These are phyloP conservation scores for Caenorhabditis angaria DNA, from an alignment of 2,888 invertebrate species.

Conservation along the genomic window DNA sequence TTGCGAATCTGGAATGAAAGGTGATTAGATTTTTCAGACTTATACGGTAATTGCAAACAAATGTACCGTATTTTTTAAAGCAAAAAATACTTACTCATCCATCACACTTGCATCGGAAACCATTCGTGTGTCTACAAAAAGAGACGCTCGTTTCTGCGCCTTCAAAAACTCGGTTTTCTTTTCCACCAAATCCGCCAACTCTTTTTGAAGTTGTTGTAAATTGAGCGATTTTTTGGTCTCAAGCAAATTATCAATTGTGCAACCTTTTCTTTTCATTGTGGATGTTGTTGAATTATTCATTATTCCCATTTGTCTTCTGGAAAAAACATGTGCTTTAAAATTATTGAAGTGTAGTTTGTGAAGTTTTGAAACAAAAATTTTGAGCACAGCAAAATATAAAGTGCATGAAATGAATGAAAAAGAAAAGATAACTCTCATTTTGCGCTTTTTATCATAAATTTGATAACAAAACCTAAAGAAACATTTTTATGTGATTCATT, in stretches of 20 bases:
- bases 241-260: constrained; percentile 29
- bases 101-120: constrained; percentile 36
- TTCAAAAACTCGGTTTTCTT: constrained; percentile 46
- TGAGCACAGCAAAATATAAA: neutral
- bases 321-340: neutral
- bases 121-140: constrained; percentile 44
- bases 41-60: neutral
- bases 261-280: constrained; percentile 25
- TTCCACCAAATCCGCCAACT: constrained; percentile 32
- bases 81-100: constrained; percentile 39
- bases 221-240: constrained; percentile 36
- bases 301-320: constrained; percentile 28
- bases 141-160: constrained; percentile 42
- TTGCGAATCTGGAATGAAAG: constrained; percentile 21
- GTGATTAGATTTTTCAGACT: neutral
- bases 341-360: too few relatives aligned
- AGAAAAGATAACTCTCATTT: constrained; percentile 1
- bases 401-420: neutral
- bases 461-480: too few relatives aligned
- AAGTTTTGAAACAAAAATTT: neutral
- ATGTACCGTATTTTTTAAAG: neutral
- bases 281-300: constrained; percentile 12
- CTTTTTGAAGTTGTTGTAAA: constrained; percentile 35
- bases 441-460: constrained; percentile 7
- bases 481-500: too few relatives aligned